Evolutionary conservation across 2,888 invertebrate genomes (phyloP).

Genomic region (Lasioglossum figueresi): DNA sequence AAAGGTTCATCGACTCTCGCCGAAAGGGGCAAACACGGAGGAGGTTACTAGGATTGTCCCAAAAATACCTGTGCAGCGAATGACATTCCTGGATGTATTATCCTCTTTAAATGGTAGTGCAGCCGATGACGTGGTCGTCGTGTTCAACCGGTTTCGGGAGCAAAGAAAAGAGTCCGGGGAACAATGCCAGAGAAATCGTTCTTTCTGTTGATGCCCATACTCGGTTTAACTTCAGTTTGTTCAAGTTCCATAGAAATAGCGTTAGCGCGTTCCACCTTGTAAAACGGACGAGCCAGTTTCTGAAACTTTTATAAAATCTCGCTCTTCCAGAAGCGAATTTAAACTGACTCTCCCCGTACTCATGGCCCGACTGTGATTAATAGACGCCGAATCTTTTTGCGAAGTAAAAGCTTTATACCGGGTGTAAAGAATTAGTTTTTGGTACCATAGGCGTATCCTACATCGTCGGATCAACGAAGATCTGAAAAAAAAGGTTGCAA

Average conservation of each 20-base stretch:
- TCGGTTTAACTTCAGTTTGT: constrained; percentile 53
- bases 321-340: not conserved
- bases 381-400: too few species aligned
- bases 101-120: constrained; percentile 65
- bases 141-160: constrained; percentile 65
- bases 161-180: constrained; percentile 48
- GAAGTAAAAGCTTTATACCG: too few species aligned
- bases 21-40: not conserved
- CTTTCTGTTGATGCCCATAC: constrained; percentile 59
- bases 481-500: too few species aligned
- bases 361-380: not conserved
- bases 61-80: constrained; percentile 59
- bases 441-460: too few species aligned
- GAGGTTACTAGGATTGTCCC: constrained; percentile 24
- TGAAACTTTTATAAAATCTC: not conserved
- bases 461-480: too few species aligned
- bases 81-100: constrained; percentile 63
- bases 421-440: too few species aligned
- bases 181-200: constrained; percentile 67
- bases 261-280: too few species aligned
- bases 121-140: constrained; percentile 59
- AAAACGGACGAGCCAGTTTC: not conserved
- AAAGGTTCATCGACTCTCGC: not conserved
- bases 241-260: not conserved
- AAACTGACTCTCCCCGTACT: not conserved